Evolutionary conservation across 2,888 invertebrate species (phyloP), one percentile per base, ranked within the genome.

Genomic region (Stenichneumon culpator): DNA sequence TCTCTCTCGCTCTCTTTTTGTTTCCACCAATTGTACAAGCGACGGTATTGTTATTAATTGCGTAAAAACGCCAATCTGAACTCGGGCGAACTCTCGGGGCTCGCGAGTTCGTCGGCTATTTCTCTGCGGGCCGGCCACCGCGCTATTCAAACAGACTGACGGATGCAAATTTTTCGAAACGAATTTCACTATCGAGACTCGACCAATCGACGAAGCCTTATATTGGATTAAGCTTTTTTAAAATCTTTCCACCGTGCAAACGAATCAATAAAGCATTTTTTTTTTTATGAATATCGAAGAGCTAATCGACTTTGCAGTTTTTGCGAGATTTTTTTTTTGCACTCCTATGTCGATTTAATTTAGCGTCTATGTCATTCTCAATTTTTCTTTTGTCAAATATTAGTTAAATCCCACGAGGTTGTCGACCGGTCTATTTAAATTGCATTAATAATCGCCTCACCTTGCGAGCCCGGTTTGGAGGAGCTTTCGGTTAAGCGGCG

Each of bases 401-500:
- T 47, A 68, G 57, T n/a, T 47, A 44, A 75, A 54, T 86, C 39
- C 47, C n/a, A 19, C 11, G 22, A 65, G 32, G 39, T 54, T 50
- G 39, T 67, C 36, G 72, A 14, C 78, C 22, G 25, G 22, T 3
- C 22, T 67, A 81, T 83, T 83, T 68, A 28, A 60, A 60, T 73
- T 80, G n/a, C 39, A 79, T 79, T 75, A 85, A 85, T 28, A 50
- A 79, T 79, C 70, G 19, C 32, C 47, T 72, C 39, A 7, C 16
- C 63, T 63, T 39, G 65, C 54, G 63, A 67, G 36, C 44, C 36
- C 44, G 32, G 14, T 68, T 47, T 47, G 32, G 36, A 57, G 19
- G 78, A 72, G 39, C 65, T 74, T 83, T 85, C 22, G 78, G 85
- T 86, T 82, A 70, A 68, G 63, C 19, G 54, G 82, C 70, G 60